Evolutionary conservation across 1,140 invertebrate genomes (phyloP).

Genomic region (Heliothis subflexa): DNA sequence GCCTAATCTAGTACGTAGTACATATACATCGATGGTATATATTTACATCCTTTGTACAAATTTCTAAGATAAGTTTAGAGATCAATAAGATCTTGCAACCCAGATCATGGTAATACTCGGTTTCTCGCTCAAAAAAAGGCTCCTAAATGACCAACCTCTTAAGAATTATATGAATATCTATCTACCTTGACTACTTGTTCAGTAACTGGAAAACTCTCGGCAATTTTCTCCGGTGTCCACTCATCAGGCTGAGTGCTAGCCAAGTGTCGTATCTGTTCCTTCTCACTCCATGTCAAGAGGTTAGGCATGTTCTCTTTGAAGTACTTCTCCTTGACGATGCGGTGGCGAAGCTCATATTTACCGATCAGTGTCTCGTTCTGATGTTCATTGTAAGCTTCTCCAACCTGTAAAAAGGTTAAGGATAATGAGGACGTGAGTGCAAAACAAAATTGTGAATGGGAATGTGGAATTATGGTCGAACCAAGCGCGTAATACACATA

Average conservation of each 20-base stretch:
- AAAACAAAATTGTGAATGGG: too few relatives aligned
- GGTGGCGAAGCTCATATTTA: constrained; percentile 77
- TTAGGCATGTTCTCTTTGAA: constrained; percentile 90
- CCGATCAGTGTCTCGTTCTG: constrained; percentile 71
- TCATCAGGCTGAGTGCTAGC: constrained; percentile 89
- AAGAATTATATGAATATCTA: background rate
- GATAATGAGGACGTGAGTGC: background rate
- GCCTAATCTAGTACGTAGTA: too few relatives aligned
- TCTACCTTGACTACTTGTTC: constrained; percentile 87
- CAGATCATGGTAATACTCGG: too few relatives aligned
- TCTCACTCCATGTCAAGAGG: constrained; percentile 94
- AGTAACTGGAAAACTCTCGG: constrained; percentile 92
- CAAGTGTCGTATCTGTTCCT: constrained; percentile 92
- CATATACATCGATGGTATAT: too few relatives aligned
- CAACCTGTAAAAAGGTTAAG: constrained; percentile 57
- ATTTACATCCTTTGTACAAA: too few relatives aligned
- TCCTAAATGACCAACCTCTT: too few relatives aligned
- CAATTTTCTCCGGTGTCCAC: constrained; percentile 91
- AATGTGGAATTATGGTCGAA: too few relatives aligned
- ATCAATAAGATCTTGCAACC: too few relatives aligned
- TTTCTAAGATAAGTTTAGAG: too few relatives aligned
- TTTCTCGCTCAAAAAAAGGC: too few relatives aligned
- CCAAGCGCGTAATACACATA: too few relatives aligned
- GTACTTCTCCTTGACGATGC: constrained; percentile 91
- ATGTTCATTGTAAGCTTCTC: constrained; percentile 71